A percentile compares a stretch with the other conserved stretches of the same genome.
phyloP scores from a whole-genome alignment of 2,797 vertebrate species.

The Lates japonicus region DNA sequence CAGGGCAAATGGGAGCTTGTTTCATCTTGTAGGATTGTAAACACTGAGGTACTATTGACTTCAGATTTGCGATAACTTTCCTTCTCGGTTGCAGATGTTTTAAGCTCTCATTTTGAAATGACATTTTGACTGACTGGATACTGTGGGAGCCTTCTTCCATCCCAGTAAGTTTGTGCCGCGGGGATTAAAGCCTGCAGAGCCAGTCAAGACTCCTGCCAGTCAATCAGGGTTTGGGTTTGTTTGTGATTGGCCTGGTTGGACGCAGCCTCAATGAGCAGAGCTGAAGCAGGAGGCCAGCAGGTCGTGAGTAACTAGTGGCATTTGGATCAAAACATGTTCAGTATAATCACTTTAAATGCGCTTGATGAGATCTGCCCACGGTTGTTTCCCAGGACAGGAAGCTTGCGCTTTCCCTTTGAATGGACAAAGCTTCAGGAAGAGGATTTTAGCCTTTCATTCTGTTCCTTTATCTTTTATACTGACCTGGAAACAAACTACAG shows the following conservation, averaged over 20 bases:
- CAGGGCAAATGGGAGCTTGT: neutral
- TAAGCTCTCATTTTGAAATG: neutral
- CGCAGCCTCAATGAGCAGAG: constrained; percentile 36
- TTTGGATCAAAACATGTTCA: constrained; percentile 55
- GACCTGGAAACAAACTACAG: too few relatives aligned
- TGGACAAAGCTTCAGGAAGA: constrained; percentile 21
- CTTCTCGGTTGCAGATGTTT: neutral
- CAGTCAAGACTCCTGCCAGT: constrained; percentile 46
- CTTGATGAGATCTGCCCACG: constrained; percentile 31
- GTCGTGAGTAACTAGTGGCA: constrained; percentile 55
- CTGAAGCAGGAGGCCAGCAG: constrained; percentile 44
- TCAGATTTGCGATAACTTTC: neutral
- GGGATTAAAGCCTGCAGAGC: constrained; percentile 33
- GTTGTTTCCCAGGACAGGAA: constrained; percentile 35
- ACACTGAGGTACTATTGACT: too few relatives aligned
- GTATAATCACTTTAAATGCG: constrained; percentile 45
- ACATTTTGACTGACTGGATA: neutral
- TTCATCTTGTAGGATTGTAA: constrained; percentile 12
- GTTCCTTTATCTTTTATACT: too few relatives aligned
- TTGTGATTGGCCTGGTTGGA: constrained; percentile 49
- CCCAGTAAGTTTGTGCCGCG: neutral
- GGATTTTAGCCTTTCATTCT: neutral
- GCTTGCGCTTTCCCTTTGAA: constrained; percentile 21
- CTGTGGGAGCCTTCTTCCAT: neutral
- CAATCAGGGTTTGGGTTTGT: constrained; percentile 28